Evolutionary conservation across 2,888 invertebrate genomes (phyloP), one percentile per base, ranked within the genome.

Genomic region (Linyphia triangularis): DNA sequence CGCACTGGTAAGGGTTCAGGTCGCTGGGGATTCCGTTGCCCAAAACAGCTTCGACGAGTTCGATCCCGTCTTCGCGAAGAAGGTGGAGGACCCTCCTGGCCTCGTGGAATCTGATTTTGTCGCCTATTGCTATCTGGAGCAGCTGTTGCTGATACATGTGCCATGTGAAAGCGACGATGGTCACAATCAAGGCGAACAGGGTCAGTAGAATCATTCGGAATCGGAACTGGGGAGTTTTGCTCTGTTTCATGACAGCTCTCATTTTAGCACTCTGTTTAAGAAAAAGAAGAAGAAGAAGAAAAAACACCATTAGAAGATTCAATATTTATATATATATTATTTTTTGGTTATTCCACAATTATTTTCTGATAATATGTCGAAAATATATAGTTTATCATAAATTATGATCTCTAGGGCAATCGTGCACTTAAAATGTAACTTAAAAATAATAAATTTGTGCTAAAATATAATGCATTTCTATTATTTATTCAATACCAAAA

Each of bases 131-230:
- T 4, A 86, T 78, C n/a, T 89, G 77, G 26, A 90, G 67, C 5
- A 86, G 78, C 28, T 88, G 89, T n/a, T 79, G 79, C 40, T 90
- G 90, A 51, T 91, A 90, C 81, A 89, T 86, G 77, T 90, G 89
- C 88, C 90, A 86, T 1, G 91, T 91, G 67, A 90, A 89, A 7
- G 90, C 75, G 1, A 90, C 89, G 1, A 90, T 40, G 0, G 88
- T 75, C 16, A 90, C 37, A 10, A 90, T 90, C 7, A 82, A 28
- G 2, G 37, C 82, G 26, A 90, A 90, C 1, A 90, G 43, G 2
- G 90, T 85, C 19, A 90, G 75, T 24, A 90, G 81, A n/a, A 90
- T 89, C 81, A 90, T 88, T n/a, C 90, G 88, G 40, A 90, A 89
- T 5, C 90, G 83, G 59, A 90, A 90, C 75, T 90, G 90, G 0